Evolutionary conservation across 2,888 invertebrate genomes (phyloP).

Genomic region (Idaea aversata): DNA sequence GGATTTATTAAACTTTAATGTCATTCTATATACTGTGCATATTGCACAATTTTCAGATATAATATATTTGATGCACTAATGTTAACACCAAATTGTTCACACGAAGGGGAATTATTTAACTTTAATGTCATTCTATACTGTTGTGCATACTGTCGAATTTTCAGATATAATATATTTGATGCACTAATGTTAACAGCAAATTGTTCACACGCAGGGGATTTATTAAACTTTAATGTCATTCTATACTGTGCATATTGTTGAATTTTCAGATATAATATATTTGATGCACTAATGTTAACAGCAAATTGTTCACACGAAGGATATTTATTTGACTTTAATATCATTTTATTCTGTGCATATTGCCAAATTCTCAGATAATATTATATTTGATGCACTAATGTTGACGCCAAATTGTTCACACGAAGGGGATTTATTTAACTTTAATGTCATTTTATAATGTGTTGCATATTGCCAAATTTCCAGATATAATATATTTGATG

Average conservation of each 20-base stretch:
- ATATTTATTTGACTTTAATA: no score
- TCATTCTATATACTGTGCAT: neutral
- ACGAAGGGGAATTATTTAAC: neutral
- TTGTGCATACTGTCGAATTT: neutral
- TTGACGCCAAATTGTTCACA: slow-evolving; percentile 2
- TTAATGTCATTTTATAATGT: no score
- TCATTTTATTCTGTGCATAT: no score
- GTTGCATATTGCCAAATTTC: no score
- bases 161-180: neutral
- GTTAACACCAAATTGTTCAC: neutral
- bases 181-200: neutral
- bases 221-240: neutral
- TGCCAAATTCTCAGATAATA: no score
- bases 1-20: neutral
- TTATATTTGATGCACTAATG: no score
- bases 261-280: neutral
- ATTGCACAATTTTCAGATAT: neutral
- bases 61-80: no score
- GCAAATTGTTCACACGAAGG: no score
- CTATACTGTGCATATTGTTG: no score
- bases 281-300: neutral
- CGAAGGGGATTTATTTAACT: neutral
- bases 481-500: neutral
- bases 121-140: neutral
- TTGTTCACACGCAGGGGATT: neutral